These are phyloP conservation scores for Pissodes strobi DNA, from an alignment of 1,140 invertebrate genomes.

Conservation along the genomic window DNA sequence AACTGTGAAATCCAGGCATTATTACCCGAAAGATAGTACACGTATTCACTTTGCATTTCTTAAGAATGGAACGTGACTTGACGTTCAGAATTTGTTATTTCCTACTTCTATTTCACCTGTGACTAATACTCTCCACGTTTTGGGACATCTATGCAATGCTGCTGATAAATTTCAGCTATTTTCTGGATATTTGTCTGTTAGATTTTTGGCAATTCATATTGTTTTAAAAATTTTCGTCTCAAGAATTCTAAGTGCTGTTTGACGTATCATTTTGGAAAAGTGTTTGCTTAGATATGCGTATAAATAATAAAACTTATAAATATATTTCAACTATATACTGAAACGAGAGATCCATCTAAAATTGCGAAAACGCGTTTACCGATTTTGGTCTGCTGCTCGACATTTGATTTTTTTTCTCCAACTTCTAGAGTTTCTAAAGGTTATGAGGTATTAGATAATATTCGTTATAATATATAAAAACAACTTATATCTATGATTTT, in stretches of 20 bases:
- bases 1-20: slow-evolving; percentile 23
- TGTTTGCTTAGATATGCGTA: not conserved
- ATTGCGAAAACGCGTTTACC: too few species aligned
- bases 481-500: too few species aligned
- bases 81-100: slow-evolving; percentile 21
- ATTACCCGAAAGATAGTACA: slow-evolving; percentile 27
- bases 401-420: too few species aligned
- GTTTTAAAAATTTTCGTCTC: not conserved
- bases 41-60: slow-evolving; percentile 34
- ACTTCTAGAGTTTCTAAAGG: too few species aligned
- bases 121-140: slow-evolving; percentile 17
- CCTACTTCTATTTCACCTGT: slow-evolving; percentile 12
- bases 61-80: slow-evolving; percentile 21
- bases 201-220: not conserved
- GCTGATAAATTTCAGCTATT: slow-evolving; percentile 17
- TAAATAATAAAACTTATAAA: too few species aligned
- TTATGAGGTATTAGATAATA: too few species aligned
- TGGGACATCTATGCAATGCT: slow-evolving; percentile 16
- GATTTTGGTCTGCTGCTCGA: too few species aligned
- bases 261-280: not conserved
- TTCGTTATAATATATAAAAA: too few species aligned
- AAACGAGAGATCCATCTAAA: too few species aligned
- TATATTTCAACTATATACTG: too few species aligned
- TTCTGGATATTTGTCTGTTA: slow-evolving; percentile 12
- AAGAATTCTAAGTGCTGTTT: too few species aligned